Conservation (phyloP, 1,140 invertebrate genomes). For the Euschistus heros region DNA sequence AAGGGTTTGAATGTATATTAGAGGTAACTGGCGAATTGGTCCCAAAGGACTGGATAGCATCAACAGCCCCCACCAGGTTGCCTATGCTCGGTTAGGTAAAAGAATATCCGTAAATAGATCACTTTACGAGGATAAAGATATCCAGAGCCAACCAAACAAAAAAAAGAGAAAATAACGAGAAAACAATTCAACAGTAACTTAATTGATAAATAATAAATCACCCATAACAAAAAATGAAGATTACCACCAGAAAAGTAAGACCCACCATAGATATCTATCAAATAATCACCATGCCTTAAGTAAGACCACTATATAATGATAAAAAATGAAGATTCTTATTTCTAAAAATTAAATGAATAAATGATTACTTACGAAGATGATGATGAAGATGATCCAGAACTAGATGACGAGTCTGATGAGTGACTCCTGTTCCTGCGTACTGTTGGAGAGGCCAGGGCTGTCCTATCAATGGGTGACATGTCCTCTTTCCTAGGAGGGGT, state of each 20-base stretch:
- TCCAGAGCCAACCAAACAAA: too few relatives aligned
- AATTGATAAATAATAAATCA: not conserved
- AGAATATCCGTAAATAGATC: too few relatives aligned
- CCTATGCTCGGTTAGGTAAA: too few relatives aligned
- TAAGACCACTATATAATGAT: not conserved
- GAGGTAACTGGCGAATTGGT: too few relatives aligned
- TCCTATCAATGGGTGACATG: conserved; percentile 28
- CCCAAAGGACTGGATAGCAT: too few relatives aligned
- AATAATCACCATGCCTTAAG: not conserved
- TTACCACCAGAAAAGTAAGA: not conserved
- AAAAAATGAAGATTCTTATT: not conserved
- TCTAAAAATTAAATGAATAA: not conserved
- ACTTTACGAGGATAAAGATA: too few relatives aligned
- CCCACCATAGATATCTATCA: not conserved
- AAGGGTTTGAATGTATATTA: too few relatives aligned
- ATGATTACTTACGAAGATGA: conserved; percentile 26
- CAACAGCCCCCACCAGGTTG: too few relatives aligned
- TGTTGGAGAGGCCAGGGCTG: conserved; percentile 29
- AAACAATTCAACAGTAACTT: too few relatives aligned
- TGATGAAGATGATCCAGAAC: conserved; percentile 27
- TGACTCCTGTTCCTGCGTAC: conserved; percentile 20
- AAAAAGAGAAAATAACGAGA: too few relatives aligned
- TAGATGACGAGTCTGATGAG: conserved; percentile 26
- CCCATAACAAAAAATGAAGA: not conserved
- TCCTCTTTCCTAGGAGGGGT: conserved; percentile 23